phyloP scores from a whole-genome alignment of 2,113 vertebrate genomes.

The Macrotus californicus region DNA sequence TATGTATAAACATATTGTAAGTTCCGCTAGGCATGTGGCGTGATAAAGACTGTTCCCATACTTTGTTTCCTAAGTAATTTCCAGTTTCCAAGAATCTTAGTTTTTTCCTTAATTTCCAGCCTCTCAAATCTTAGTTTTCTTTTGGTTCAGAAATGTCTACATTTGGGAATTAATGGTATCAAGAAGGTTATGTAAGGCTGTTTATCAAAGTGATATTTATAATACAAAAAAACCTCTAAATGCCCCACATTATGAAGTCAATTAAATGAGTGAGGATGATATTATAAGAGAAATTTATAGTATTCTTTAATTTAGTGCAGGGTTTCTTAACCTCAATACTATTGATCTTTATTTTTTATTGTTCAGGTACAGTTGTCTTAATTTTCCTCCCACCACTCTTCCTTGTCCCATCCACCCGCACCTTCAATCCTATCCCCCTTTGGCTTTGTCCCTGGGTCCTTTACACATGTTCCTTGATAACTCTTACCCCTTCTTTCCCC shows the following conservation, averaged over 20 bases:
- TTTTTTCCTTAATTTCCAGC: background rate
- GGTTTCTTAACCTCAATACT: background rate
- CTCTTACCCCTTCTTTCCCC: no score
- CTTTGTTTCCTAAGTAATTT: conserved; percentile 9
- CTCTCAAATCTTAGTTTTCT: conserved; percentile 11
- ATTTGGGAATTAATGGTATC: background rate
- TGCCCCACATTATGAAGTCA: background rate
- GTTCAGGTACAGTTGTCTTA: no score
- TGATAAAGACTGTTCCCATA: background rate
- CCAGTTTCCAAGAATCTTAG: background rate
- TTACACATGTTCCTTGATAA: no score
- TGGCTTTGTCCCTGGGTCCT: no score
- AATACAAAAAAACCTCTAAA: background rate
- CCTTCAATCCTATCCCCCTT: no score
- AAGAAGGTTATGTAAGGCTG: background rate
- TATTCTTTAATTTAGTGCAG: background rate
- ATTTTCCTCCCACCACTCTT: no score
- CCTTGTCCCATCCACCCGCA: no score
- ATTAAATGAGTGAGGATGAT: background rate
- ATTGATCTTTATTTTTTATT: background rate
- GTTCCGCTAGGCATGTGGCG: background rate
- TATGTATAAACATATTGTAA: background rate
- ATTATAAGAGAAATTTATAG: background rate
- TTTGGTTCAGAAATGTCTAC: conserved; percentile 7
- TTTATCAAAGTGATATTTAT: background rate